phyloP scores from a whole-genome alignment of 1,140 invertebrate genomes.

The Radopholus similis region DNA sequence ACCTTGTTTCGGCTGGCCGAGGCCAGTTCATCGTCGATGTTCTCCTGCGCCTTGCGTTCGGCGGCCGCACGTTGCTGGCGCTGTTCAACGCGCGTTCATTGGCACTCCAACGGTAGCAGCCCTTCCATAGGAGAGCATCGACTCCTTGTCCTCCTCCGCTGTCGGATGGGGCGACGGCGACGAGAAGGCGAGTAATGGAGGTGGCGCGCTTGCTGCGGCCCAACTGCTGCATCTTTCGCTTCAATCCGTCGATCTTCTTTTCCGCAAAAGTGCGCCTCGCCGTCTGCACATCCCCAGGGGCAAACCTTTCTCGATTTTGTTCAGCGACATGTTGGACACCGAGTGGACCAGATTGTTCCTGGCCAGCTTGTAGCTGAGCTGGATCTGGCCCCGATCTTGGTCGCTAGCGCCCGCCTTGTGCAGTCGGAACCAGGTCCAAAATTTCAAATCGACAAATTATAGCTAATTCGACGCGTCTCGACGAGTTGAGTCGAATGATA shows the following conservation, averaged over 20 bases:
- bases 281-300: neutral
- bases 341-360: conserved; percentile 9
- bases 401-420: conserved; percentile 24
- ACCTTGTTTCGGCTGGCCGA: neutral
- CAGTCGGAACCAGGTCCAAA: conserved; percentile 23
- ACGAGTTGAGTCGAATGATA: too few relatives aligned
- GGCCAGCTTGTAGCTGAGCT: conserved; percentile 26
- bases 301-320: conserved; percentile 41
- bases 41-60: conserved; percentile 3
- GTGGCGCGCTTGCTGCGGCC: conserved; percentile 5
- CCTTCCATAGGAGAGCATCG: neutral
- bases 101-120: too few relatives aligned
- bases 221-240: conserved; percentile 38
- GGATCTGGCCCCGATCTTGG: conserved; percentile 22
- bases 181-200: conserved; percentile 31
- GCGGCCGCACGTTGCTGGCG: neutral
- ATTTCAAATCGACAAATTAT: too few relatives aligned
- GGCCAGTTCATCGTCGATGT: neutral
- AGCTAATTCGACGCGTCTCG: too few relatives aligned
- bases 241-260: conserved; percentile 36
- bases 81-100: too few relatives aligned
- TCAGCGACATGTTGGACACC: conserved; percentile 36
- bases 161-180: conserved; percentile 32
- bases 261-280: conserved; percentile 13
- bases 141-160: neutral